Percentiles rank a stretch among this genome's conserved stretches.
Conservation (phyloP, 2,888 invertebrate species). For the Tigriopus californicus region DNA sequence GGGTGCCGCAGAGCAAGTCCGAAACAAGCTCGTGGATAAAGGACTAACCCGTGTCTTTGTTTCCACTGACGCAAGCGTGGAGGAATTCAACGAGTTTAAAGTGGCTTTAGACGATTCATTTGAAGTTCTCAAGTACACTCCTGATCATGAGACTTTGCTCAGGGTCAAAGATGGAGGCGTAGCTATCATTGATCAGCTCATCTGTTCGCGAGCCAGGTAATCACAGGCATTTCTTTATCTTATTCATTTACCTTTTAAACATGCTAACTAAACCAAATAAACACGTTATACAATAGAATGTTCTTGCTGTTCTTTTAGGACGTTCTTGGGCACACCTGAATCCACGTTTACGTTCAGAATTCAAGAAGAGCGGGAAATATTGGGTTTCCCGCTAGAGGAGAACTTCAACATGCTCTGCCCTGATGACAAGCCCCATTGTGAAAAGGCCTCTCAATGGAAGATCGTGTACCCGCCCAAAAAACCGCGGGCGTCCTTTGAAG, state of each 20-base stretch:
- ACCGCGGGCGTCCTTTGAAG: too few relatives aligned
- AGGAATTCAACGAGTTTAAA: slow-evolving; percentile 27
- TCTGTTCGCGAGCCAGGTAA: slow-evolving; percentile 63
- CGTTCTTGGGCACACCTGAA: slow-evolving; percentile 76
- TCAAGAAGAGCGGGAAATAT: slow-evolving; percentile 88
- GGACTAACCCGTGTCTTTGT: slow-evolving; percentile 48
- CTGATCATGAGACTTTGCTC: neutral
- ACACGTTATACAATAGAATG: neutral
- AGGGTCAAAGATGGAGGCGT: slow-evolving; percentile 53
- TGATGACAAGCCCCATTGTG: slow-evolving; percentile 41
- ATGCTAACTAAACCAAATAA: too few relatives aligned
- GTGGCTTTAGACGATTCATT: neutral
- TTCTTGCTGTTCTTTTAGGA: slow-evolving; percentile 27
- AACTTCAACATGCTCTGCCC: slow-evolving; percentile 79
- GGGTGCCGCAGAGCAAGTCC: slow-evolving; percentile 54
- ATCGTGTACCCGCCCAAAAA: slow-evolving; percentile 33
- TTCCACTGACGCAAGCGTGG: slow-evolving; percentile 56
- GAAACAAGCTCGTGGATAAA: slow-evolving; percentile 36
- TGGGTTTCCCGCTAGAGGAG: slow-evolving; percentile 55
- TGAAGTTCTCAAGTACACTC: neutral
- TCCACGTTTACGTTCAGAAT: slow-evolving; percentile 93
- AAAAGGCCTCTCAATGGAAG: slow-evolving; percentile 56
- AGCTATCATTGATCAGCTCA: slow-evolving; percentile 86
- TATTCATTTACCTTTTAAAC: slow-evolving; percentile 1
- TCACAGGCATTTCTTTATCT: slow-evolving; percentile 7